Percentiles rank a stretch among this genome's conserved stretches.
Evolutionary conservation across 2,113 vertebrate genomes (phyloP).

Genomic region (Monarcha castaneiventris): DNA sequence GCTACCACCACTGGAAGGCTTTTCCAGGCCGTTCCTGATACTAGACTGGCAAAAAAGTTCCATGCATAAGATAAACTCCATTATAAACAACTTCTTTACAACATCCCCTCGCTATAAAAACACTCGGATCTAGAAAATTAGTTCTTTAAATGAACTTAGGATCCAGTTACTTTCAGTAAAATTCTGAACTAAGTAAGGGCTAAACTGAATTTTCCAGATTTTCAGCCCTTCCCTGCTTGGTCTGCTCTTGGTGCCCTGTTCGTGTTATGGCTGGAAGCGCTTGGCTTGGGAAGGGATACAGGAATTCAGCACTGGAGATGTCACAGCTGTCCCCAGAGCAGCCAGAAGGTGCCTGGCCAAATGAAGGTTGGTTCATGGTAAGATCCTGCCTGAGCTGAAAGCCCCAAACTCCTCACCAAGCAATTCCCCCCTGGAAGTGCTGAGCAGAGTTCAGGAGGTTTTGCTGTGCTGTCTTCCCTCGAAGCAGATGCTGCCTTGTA

Average conservation of each 20-base stretch:
- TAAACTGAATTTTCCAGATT: not conserved
- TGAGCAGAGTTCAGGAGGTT: not conserved
- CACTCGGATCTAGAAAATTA: slow-evolving; percentile 68
- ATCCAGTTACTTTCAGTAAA: slow-evolving; percentile 51
- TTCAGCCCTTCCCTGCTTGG: not conserved
- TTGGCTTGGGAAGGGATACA: not conserved
- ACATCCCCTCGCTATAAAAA: slow-evolving; percentile 68
- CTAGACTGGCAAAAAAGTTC: slow-evolving; percentile 54
- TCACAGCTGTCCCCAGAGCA: not conserved
- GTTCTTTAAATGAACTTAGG: slow-evolving; percentile 71
- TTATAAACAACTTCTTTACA: slow-evolving; percentile 77
- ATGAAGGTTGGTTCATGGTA: not conserved
- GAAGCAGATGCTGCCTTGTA: accelerated
- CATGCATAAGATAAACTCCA: slow-evolving; percentile 59
- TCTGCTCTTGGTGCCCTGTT: not conserved
- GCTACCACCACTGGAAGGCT: slow-evolving; percentile 73
- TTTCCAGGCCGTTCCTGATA: slow-evolving; percentile 66
- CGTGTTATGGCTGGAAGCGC: accelerated
- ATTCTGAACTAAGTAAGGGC: not conserved
- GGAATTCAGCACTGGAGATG: not conserved
- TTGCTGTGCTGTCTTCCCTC: not conserved
- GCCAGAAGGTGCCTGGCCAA: not conserved
- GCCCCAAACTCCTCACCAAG: accelerated
- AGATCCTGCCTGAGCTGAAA: not conserved
- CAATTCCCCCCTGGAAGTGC: not conserved